Evolutionary conservation across 1,140 invertebrate genomes (phyloP), one percentile per base, ranked within the genome.

Genomic region (Philotrypesis tridentata): DNA sequence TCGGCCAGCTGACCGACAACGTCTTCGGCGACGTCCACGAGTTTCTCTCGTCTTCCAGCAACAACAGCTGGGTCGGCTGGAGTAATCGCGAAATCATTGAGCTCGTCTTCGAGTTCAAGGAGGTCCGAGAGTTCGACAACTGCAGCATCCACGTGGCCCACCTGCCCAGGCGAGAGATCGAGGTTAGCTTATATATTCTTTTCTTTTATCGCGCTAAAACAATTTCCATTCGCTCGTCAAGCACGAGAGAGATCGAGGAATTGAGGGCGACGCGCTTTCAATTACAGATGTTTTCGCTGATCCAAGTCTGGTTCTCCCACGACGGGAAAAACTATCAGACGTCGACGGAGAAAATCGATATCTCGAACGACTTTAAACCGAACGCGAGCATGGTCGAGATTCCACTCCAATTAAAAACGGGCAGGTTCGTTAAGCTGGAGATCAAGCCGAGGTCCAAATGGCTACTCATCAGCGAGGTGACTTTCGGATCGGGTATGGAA

Each of bases 381-480:
- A 95, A 63, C 95, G 96, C 85, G 92, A 93, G 78, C 93, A 95
- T 12, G 90, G 92, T 95, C 84, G 92, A 94, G 76, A 95, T 98
- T 65, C 94, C 95, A 67, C 91, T 98, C 7, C 93, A 95, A 83
- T 94, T 96, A 86, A 93, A 95, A 79, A 93, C 96, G 21, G 97
- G 95, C 0, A 93, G 93, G 85, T 96, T 95, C 87, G 93, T 98
- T 65, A 96, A 95, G 89, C 84, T 98, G 48, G 94, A 96, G 87
- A 92, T 98, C 2, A 94, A 93, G 85, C 97, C 97, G 88, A 94
- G 95, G 60, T 93, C 95, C n/a, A 95, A 95, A 87, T 98, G 97
- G 97, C 94, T 98, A 74, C 92, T 98, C 68, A 94, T 98, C 83
- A 97, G 96, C 89, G 97, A 98, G 92, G 93, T 98, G 79, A 94